phyloP scores from a whole-genome alignment of 2,113 vertebrate genomes.

The Ceyx margarethae region DNA sequence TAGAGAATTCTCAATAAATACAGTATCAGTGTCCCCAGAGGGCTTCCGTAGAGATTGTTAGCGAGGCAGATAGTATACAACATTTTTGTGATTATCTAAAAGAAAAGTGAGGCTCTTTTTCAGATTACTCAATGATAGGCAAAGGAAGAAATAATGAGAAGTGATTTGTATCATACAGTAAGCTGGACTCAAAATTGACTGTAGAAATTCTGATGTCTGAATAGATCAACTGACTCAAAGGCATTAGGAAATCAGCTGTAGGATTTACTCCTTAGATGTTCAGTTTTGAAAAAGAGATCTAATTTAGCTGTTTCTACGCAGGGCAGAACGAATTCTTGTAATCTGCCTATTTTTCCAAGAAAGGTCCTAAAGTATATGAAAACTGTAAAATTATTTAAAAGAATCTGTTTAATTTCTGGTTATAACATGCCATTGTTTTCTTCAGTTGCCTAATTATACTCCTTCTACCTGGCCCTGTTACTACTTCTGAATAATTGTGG shows the following conservation, averaged over 20 bases:
- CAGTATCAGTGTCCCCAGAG: not conserved
- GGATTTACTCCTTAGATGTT: not conserved
- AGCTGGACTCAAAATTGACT: not conserved
- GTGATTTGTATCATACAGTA: not conserved
- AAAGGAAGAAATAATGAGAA: not conserved
- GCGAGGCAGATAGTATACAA: not conserved
- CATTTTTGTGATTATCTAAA: not conserved
- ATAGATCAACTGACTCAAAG: not conserved
- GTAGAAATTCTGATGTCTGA: not conserved
- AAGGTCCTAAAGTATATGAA: not conserved
- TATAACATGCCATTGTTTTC: not conserved
- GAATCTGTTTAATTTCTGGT: not conserved
- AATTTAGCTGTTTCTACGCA: not conserved
- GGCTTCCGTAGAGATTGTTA: not conserved
- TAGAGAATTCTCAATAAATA: not conserved
- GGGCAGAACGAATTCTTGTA: not conserved
- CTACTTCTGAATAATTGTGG: not conserved
- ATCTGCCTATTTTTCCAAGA: not conserved
- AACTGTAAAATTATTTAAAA: not conserved
- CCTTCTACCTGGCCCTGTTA: not conserved
- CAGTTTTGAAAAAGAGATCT: not conserved
- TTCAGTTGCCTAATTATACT: not conserved
- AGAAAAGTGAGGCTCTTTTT: not conserved
- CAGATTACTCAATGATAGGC: not conserved
- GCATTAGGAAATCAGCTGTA: not conserved